Evolutionary conservation across 2,888 invertebrate genomes (phyloP).

Genomic region (Chloromyia formosa): DNA sequence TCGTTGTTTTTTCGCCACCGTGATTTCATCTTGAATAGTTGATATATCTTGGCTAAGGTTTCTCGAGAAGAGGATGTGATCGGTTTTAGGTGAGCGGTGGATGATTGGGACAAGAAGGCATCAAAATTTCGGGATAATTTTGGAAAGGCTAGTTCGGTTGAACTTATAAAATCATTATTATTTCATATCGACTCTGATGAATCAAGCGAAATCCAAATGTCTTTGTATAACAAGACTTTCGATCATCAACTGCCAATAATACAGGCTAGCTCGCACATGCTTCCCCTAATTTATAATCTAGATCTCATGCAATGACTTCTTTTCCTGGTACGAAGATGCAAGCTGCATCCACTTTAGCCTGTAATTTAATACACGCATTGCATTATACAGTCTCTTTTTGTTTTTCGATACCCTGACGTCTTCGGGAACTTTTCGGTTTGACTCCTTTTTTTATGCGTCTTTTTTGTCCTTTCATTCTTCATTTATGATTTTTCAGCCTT

Average conservation of each 20-base stretch:
- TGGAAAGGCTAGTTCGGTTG: no score
- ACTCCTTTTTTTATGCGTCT: conserved; percentile 35
- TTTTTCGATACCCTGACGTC: conserved; percentile 22
- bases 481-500: conserved; percentile 26
- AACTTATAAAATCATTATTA: no score
- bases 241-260: neutral
- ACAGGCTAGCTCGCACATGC: neutral
- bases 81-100: no score
- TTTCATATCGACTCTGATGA: no score
- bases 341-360: conserved; percentile 22
- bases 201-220: no score
- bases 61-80: neutral
- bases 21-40: conserved; percentile 26
- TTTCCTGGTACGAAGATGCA: conserved; percentile 9
- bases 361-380: conserved; percentile 19
- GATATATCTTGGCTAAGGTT: conserved; percentile 40
- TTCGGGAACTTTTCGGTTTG: conserved; percentile 20
- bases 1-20: conserved; percentile 29
- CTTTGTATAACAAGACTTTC: no score
- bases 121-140: no score
- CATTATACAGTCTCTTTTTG: neutral
- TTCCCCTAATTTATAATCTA: conserved; percentile 5
- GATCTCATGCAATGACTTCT: neutral
- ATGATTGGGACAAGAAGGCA: no score
- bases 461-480: conserved; percentile 28